A percentile compares a stretch with the other conserved stretches of the same genome.
Conservation (phyloP, 2,797 vertebrate genomes). For the Chelon auratus region DNA sequence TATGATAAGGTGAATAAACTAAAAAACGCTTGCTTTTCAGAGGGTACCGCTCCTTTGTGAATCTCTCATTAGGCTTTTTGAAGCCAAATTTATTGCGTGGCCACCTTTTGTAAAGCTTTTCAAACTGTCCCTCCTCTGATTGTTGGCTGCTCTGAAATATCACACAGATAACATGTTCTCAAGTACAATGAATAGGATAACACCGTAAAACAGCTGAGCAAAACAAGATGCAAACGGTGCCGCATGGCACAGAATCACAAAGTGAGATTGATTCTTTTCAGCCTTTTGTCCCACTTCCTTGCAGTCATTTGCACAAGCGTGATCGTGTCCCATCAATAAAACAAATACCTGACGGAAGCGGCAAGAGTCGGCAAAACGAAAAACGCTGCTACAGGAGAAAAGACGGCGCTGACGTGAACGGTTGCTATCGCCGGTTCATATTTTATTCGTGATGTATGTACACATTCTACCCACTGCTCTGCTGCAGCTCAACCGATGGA, state of each 20-base stretch:
- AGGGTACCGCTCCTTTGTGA: slow-evolving; percentile 48
- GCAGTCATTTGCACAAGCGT: slow-evolving; percentile 42
- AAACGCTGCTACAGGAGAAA: neutral
- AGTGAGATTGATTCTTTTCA: slow-evolving; percentile 64
- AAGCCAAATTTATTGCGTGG: slow-evolving; percentile 65
- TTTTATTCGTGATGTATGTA: slow-evolving; percentile 33
- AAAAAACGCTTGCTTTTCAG: slow-evolving; percentile 61
- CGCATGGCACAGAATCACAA: slow-evolving; percentile 14
- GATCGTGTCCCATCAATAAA: slow-evolving; percentile 63
- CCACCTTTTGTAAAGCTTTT: slow-evolving; percentile 45
- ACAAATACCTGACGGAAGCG: slow-evolving; percentile 40
- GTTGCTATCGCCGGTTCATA: slow-evolving; percentile 39
- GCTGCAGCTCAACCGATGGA: slow-evolving; percentile 37
- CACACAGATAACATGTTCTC: slow-evolving; percentile 54
- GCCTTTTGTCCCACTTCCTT: slow-evolving; percentile 57
- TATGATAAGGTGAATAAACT: slow-evolving; percentile 62
- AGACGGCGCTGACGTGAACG: slow-evolving; percentile 34
- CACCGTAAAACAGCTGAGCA: slow-evolving; percentile 40
- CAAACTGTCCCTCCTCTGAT: slow-evolving; percentile 51
- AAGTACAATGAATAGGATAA: slow-evolving; percentile 37
- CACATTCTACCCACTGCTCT: slow-evolving; percentile 21
- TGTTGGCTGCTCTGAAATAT: slow-evolving; percentile 48
- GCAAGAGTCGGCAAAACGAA: slow-evolving; percentile 28
- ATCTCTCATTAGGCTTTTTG: slow-evolving; percentile 70
- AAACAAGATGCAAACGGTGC: slow-evolving; percentile 36